A percentile compares a stretch with the other conserved stretches of the same genome.
Conservation (phyloP, 2,113 vertebrate genomes). For the Ciconia stormi region DNA sequence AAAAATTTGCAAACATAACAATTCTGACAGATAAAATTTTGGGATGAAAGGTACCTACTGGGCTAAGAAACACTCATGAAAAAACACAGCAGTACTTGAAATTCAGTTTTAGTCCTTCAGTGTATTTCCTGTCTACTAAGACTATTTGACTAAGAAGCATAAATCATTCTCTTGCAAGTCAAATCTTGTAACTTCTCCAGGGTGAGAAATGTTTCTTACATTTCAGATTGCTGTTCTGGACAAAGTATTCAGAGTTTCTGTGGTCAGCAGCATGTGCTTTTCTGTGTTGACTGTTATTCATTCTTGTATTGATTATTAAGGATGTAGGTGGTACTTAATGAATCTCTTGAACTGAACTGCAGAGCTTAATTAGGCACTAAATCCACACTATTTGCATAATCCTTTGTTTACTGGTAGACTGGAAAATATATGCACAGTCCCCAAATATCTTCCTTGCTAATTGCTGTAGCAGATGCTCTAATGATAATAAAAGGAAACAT, state of each 20-base stretch:
- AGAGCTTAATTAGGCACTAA: constrained; percentile 61
- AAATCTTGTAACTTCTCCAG: not conserved
- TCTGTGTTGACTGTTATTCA: not conserved
- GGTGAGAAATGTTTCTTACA: constrained; percentile 12
- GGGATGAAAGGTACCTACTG: constrained; percentile 51
- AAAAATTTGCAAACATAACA: constrained; percentile 57
- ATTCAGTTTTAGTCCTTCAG: constrained; percentile 29
- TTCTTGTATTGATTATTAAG: constrained; percentile 25
- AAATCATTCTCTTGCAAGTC: constrained; percentile 49
- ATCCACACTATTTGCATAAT: constrained; percentile 63
- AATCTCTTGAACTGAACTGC: constrained; percentile 48
- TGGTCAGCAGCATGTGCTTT: constrained; percentile 2
- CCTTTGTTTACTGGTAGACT: constrained; percentile 63
- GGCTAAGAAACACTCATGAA: constrained; percentile 27
- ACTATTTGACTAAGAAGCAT: constrained; percentile 35
- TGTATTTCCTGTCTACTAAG: constrained; percentile 9
- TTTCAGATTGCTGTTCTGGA: not conserved
- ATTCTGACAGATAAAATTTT: constrained; percentile 28
- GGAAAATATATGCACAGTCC: constrained; percentile 53
- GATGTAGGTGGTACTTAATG: constrained; percentile 19
- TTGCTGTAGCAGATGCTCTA: constrained; percentile 55
- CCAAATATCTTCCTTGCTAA: constrained; percentile 57
- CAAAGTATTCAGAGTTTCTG: not conserved
- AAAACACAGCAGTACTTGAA: constrained; percentile 49
- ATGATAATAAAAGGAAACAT: constrained; percentile 52